Conservation (phyloP, 2,888 invertebrate genomes). For the Mongoloraphidia duomilia region DNA sequence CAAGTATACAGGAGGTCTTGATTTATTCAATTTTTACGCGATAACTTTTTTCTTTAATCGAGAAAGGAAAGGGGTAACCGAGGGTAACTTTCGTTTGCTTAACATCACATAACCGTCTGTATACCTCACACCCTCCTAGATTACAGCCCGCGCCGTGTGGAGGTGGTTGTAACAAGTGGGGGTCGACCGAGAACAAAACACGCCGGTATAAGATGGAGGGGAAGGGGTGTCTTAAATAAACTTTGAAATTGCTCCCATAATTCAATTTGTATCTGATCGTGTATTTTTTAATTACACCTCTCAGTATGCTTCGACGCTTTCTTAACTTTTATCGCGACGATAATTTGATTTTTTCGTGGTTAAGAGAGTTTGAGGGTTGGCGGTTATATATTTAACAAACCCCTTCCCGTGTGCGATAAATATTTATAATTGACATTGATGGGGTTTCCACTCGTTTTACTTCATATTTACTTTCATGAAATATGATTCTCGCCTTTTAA, state of each 20-base stretch:
- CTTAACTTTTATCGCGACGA: conserved; percentile 5
- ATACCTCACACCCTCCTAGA: too few species aligned
- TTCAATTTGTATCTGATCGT: conserved; percentile 32
- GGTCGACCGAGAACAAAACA: too few species aligned
- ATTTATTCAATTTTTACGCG: conserved; percentile 14
- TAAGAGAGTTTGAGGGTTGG: conserved; percentile 1
- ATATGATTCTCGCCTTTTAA: too few species aligned
- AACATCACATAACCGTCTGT: too few species aligned
- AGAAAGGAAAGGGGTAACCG: too few species aligned
- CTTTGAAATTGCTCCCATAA: conserved; percentile 30
- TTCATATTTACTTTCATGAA: too few species aligned
- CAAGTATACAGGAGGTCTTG: conserved; percentile 3
- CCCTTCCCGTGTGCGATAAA: conserved; percentile 6
- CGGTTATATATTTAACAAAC: background rate
- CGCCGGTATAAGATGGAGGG: background rate
- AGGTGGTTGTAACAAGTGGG: too few species aligned
- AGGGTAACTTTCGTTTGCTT: too few species aligned
- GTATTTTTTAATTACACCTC: conserved; percentile 32
- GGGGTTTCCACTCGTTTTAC: background rate
- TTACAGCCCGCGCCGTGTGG: too few species aligned
- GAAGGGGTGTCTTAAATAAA: conserved; percentile 23
- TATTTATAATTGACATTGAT: conserved; percentile 8
- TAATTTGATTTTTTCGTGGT: conserved; percentile 9
- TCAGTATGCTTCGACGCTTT: conserved; percentile 15
- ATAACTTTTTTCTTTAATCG: conserved; percentile 10